Base-by-base conservation (phyloP, 2,113 vertebrate species). In the Psephotus haematonotus region DNA sequence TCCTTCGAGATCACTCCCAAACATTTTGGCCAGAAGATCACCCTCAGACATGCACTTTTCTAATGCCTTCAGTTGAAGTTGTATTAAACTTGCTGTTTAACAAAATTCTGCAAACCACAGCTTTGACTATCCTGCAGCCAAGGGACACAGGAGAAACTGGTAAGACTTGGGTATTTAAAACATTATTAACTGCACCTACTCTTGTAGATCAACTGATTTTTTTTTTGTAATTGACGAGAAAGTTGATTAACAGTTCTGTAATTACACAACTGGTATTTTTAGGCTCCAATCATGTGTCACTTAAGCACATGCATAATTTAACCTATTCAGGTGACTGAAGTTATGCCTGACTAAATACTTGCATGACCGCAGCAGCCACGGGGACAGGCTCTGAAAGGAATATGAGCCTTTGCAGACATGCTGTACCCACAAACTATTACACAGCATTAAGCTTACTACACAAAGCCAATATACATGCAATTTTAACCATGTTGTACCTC, bases 201-300 rank as follows among this genome's bases (percentile, higher is more conserved):
- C 7, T 13, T 55, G 72, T n/a, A 95, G 55, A 87, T 92, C 83
- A 93, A 78, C 86, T 89, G 65, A 93, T 60, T 22, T 19, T 55
- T 24, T 59, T 59, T 91, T 86, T 89, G 18, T 91, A 95, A 92
- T 71, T 92, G 84, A 92, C 75, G 47, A 95, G 72, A 95, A 95
- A 93, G 69, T 75, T 87, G 69, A 92, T 96, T 93, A 95, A 93
- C 94, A 84, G 77, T 87, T 92, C 89, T 86, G 57, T 91, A 97
- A 93, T 95, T 91, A 95, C 74, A 79, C 74, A 91, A 62, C 83
- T 6, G 29, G 81, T 92, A 96, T 82, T 95, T 95, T 94, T 93
- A 94, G 91, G 77, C 44, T 87, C 44, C 64, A 86, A 92, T 92
- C 77, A 88, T 39, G 39, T 84, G 65, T 92, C 91, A 75, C 44